Conservation (phyloP, 1,140 invertebrate species). For the Littorina saxatilis region DNA sequence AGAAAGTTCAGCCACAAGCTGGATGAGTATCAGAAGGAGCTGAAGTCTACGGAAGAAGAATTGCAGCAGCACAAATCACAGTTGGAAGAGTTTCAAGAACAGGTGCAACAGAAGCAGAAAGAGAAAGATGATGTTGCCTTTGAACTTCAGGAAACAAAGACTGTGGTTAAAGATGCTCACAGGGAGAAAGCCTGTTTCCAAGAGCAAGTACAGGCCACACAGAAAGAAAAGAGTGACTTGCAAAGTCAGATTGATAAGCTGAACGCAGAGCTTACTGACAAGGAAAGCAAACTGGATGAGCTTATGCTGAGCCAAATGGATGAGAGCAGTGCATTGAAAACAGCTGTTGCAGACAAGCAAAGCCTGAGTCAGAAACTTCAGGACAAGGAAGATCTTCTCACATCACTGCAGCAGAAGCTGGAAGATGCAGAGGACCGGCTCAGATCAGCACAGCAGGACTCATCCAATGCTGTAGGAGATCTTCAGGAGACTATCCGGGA, state of each 20-base stretch:
- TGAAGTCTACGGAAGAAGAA: constrained; percentile 18
- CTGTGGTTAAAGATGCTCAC: background rate
- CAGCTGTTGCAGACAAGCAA: constrained; percentile 8
- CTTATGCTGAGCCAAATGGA: background rate
- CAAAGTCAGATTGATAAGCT: background rate
- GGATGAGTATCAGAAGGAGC: background rate
- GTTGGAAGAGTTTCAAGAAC: background rate
- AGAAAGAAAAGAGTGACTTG: background rate
- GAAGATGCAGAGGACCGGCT: constrained; percentile 29
- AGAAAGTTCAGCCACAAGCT: constrained; percentile 14
- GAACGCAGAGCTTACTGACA: background rate
- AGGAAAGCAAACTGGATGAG: background rate
- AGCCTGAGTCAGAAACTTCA: background rate
- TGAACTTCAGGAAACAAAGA: background rate
- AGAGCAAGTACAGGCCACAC: background rate
- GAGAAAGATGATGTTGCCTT: background rate
- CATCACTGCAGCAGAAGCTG: constrained; percentile 4
- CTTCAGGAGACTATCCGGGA: background rate
- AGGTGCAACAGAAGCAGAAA: background rate
- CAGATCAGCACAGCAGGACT: background rate
- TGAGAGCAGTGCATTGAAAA: constrained; percentile 7
- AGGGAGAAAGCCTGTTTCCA: background rate
- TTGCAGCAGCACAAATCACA: background rate
- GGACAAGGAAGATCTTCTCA: background rate
- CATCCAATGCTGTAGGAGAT: background rate